phyloP scores from a whole-genome alignment of 2,888 invertebrate genomes.

The Tenthredo distinguenda region DNA sequence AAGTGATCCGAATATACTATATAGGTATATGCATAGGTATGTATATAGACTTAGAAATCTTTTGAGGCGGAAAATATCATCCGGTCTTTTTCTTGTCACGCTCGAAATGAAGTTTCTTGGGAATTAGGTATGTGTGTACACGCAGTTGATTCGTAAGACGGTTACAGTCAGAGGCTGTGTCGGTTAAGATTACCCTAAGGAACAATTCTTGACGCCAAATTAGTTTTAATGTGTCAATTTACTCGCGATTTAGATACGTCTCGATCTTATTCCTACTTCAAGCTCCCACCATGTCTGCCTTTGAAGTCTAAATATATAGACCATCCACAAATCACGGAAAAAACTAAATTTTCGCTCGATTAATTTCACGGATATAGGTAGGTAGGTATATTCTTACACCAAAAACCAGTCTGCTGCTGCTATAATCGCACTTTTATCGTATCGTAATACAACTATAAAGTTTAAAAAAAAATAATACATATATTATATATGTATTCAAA shows the following conservation, averaged over 20 bases:
- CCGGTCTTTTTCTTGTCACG: not conserved
- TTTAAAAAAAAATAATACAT: not conserved
- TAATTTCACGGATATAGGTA: constrained; percentile 23
- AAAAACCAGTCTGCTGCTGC: not conserved
- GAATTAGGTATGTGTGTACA: not conserved
- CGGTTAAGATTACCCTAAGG: not conserved
- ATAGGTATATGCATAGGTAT: too few relatives aligned
- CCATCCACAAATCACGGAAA: constrained; percentile 41
- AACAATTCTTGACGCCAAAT: not conserved
- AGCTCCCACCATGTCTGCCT: not conserved
- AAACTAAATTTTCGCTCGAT: constrained; percentile 36
- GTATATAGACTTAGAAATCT: not conserved
- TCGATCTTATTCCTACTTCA: not conserved
- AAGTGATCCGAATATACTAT: not conserved
- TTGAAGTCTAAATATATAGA: constrained; percentile 45
- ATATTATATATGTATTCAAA: not conserved
- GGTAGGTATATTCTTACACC: not conserved
- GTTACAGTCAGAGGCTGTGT: not conserved
- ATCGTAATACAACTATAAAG: not conserved
- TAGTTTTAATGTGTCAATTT: constrained; percentile 36
- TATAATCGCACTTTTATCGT: not conserved
- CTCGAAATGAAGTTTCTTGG: not conserved
- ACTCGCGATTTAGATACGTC: constrained; percentile 39
- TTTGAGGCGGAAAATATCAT: not conserved
- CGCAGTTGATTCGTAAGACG: not conserved